Percentiles rank a stretch among this genome's conserved stretches.
Evolutionary conservation across 2,113 vertebrate genomes (phyloP).

Genomic region (Rhinolophus ferrumequinum): DNA sequence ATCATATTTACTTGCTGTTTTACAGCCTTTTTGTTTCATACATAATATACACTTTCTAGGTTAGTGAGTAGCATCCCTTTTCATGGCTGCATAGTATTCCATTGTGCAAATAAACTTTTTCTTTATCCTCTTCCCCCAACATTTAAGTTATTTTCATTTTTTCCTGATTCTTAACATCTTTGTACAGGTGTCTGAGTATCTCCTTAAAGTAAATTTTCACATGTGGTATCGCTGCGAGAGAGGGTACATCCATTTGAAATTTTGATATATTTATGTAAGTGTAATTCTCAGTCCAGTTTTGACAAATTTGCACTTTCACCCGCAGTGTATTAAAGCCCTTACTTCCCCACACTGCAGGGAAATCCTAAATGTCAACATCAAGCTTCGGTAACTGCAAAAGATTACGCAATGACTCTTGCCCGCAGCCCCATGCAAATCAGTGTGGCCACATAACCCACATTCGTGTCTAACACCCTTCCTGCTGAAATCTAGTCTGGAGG

Average conservation of each 20-base stretch:
- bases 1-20: not conserved
- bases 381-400: not conserved
- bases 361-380: constrained; percentile 54
- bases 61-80: not conserved
- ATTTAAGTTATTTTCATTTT: constrained; percentile 5
- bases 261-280: not conserved
- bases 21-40: not conserved
- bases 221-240: not conserved
- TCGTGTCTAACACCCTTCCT: not conserved
- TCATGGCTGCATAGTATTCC: not conserved
- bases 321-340: not conserved
- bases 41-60: not conserved
- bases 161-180: not conserved
- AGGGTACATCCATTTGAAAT: not conserved
- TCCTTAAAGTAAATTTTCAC: not conserved
- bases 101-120: not conserved
- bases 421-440: not conserved
- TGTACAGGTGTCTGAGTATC: not conserved
- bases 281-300: not conserved
- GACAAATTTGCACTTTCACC: not conserved
- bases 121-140: not conserved
- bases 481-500: not conserved
- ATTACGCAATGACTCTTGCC: not conserved
- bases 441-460: not conserved
- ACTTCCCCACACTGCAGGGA: constrained; percentile 37